Percentiles rank a stretch among this genome's conserved stretches.
phyloP scores from a whole-genome alignment of 1,140 invertebrate species.

The Globodera ellingtonae region DNA sequence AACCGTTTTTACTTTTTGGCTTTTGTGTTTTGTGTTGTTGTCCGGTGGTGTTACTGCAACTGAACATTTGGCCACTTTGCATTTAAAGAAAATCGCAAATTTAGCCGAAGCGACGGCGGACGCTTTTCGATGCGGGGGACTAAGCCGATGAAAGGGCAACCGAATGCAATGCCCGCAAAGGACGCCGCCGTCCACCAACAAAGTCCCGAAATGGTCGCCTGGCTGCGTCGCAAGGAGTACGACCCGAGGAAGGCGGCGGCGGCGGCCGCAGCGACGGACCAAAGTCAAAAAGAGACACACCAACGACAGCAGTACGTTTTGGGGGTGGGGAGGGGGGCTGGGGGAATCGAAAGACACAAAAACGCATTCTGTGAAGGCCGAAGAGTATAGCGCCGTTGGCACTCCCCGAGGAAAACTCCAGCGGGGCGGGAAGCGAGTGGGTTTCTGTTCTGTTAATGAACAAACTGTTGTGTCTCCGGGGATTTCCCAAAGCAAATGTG shows the following conservation, averaged over 20 bases:
- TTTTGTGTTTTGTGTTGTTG: constrained; percentile 39
- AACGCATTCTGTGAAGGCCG: not conserved
- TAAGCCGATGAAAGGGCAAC: constrained; percentile 6
- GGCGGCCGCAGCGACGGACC: constrained; percentile 38
- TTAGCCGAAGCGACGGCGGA: constrained; percentile 49
- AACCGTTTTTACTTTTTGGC: constrained; percentile 1
- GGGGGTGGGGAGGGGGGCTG: not conserved
- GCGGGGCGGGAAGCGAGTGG: constrained; percentile 7
- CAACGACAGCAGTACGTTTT: not conserved
- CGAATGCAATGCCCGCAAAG: not conserved
- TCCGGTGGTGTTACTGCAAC: constrained; percentile 1
- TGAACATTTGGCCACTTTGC: not conserved
- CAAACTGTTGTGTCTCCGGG: not conserved
- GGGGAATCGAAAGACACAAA: not conserved
- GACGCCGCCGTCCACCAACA: constrained; percentile 28
- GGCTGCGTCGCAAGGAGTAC: constrained; percentile 53
- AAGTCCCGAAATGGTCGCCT: constrained; percentile 53
- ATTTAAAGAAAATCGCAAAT: constrained; percentile 8
- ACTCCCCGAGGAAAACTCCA: constrained; percentile 9
- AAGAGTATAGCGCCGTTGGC: not conserved
- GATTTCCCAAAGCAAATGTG: too few relatives aligned
- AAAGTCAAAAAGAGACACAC: not conserved
- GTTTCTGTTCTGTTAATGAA: constrained; percentile 7
- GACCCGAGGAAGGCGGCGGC: constrained; percentile 51
- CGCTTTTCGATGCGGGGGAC: constrained; percentile 52